These are phyloP conservation scores for Candidula unifasciata DNA, from an alignment of 2,888 invertebrate genomes.

Conservation along the genomic window DNA sequence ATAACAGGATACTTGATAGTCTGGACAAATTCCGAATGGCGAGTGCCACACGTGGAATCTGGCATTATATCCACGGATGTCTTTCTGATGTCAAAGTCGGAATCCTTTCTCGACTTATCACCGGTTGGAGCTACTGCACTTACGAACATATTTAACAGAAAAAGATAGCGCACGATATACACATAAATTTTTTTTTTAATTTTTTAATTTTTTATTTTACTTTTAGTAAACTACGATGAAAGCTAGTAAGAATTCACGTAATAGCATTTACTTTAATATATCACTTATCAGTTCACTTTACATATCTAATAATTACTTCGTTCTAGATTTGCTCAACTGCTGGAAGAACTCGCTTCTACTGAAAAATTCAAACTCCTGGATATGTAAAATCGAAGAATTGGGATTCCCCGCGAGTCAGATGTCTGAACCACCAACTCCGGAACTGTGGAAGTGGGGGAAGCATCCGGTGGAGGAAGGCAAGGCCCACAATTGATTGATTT, in stretches of 20 bases:
- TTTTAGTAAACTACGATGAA: not conserved
- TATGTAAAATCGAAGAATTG: constrained; percentile 2
- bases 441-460: not conserved
- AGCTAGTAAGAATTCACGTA: not conserved
- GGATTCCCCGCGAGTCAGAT: constrained; percentile 6
- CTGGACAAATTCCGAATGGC: constrained; percentile 1
- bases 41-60: constrained; percentile 19
- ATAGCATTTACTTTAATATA: not conserved
- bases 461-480: not conserved
- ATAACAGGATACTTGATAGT: constrained; percentile 40
- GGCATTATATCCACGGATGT: not conserved
- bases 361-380: not conserved
- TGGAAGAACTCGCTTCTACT: not conserved
- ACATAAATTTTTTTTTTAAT: no score
- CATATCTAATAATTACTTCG: not conserved
- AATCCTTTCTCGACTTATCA: constrained; percentile 6
- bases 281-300: not conserved
- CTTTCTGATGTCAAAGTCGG: constrained; percentile 4
- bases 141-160: constrained; percentile 15
- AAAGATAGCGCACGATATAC: not conserved
- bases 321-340: not conserved
- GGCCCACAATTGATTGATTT: constrained; percentile 14
- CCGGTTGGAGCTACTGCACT: constrained; percentile 37
- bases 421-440: constrained; percentile 1
- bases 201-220: not conserved